Percentiles rank a stretch among this genome's conserved stretches.
Conservation (phyloP, 2,797 vertebrate species). For the Hyperoplus immaculatus region DNA sequence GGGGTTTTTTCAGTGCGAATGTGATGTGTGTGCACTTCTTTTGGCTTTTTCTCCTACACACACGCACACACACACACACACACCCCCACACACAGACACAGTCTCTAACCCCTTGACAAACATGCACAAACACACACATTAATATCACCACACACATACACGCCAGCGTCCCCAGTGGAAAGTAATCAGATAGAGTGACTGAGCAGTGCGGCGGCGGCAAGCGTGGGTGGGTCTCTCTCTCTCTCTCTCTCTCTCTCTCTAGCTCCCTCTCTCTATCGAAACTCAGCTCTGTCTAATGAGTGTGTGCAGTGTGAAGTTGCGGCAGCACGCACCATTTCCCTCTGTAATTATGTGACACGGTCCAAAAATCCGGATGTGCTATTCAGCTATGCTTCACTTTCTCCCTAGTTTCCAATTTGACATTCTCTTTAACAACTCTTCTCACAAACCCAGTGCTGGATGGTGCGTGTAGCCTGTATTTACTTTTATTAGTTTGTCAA, state of each 20-base stretch:
- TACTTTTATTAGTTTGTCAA: conserved; percentile 13
- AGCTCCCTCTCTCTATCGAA: conserved; percentile 46
- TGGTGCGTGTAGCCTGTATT: conserved; percentile 19
- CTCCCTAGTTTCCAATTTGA: conserved; percentile 48
- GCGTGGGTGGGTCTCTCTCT: conserved; percentile 51
- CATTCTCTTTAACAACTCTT: conserved; percentile 39
- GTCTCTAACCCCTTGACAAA: conserved; percentile 53
- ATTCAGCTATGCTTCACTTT: conserved; percentile 63
- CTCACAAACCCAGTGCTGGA: conserved; percentile 23
- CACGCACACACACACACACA: conserved; percentile 24
- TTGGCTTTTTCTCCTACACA: conserved; percentile 45
- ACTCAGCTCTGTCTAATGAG: conserved; percentile 76
- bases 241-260: conserved; percentile 54
- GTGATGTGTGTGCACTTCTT: conserved; percentile 72
- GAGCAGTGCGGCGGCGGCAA: conserved; percentile 49
- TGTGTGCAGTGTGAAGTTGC: conserved; percentile 78
- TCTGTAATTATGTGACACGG: conserved; percentile 80
- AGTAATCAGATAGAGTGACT: conserved; percentile 79
- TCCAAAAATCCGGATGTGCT: conserved; percentile 70
- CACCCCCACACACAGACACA: neutral
- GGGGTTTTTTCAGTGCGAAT: conserved; percentile 53
- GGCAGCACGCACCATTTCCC: conserved; percentile 73
- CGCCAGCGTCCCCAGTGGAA: conserved; percentile 64
- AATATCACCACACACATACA: conserved; percentile 38
- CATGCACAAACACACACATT: conserved; percentile 52